Evolutionary conservation across 2,113 vertebrate genomes (phyloP).

Genomic region (Lagenorhynchus albirostris): DNA sequence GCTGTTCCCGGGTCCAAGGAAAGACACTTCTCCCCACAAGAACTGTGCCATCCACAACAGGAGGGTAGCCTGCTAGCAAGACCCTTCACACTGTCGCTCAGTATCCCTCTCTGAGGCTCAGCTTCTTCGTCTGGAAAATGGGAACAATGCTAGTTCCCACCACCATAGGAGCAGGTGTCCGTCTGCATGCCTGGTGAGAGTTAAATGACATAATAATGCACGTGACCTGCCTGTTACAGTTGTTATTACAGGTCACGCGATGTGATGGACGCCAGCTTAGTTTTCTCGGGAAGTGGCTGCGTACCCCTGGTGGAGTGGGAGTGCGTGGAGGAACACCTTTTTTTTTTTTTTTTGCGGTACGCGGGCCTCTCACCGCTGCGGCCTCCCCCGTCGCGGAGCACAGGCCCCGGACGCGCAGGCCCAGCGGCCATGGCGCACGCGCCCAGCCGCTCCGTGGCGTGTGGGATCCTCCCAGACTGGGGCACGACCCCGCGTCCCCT

Average conservation of each 20-base stretch:
- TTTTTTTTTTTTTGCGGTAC: neutral
- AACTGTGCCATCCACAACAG: neutral
- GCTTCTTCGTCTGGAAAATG: neutral
- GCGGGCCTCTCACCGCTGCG: rapidly evolving
- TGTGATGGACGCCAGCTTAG: neutral
- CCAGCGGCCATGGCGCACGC: too few species aligned
- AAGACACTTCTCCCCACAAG: neutral
- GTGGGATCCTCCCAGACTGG: too few species aligned
- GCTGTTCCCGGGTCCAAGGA: neutral
- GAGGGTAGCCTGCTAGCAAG: neutral
- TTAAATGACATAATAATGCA: neutral
- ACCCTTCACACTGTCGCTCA: neutral
- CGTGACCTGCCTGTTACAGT: neutral
- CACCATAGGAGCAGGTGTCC: neutral
- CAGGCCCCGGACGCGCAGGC: too few species aligned
- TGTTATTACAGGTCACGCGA: neutral
- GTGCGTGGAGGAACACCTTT: neutral
- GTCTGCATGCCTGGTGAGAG: neutral
- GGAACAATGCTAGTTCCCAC: neutral
- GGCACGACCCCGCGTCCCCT: too few species aligned
- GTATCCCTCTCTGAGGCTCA: neutral
- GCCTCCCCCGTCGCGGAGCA: too few species aligned
- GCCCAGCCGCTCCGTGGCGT: too few species aligned
- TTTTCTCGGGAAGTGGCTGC: neutral
- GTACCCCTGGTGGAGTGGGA: neutral